phyloP scores from a whole-genome alignment of 1,140 invertebrate genomes.

The Oppia nitens region DNA sequence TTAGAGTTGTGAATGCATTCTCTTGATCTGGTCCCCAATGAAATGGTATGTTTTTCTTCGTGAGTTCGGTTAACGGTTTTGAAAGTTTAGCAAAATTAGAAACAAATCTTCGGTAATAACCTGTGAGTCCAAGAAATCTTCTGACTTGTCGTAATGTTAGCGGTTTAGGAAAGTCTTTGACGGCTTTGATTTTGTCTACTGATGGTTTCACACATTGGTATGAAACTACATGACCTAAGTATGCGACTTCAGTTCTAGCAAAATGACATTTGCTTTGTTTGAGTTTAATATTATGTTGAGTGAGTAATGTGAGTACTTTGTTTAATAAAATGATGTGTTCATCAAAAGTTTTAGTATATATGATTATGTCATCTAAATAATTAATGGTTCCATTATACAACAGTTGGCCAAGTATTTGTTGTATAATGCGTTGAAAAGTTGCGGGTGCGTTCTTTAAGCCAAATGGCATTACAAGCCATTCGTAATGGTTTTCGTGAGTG shows the following conservation, averaged over 20 bases:
- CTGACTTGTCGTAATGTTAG: constrained; percentile 27
- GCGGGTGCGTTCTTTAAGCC: constrained; percentile 13
- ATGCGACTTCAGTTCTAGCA: constrained; percentile 11
- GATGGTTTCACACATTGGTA: constrained; percentile 2
- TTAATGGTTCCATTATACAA: background rate
- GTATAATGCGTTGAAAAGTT: constrained; percentile 17
- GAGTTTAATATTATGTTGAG: constrained; percentile 17
- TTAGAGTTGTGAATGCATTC: background rate
- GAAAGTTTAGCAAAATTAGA: constrained; percentile 1
- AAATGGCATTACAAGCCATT: constrained; percentile 15
- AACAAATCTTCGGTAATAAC: too few relatives aligned
- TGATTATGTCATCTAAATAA: constrained; percentile 14
- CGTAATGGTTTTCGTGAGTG: constrained; percentile 9
- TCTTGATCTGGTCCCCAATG: constrained; percentile 8
- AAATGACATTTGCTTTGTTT: constrained; percentile 20
- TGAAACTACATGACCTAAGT: constrained; percentile 18
- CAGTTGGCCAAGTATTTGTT: constrained; percentile 5
- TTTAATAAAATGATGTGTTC: constrained; percentile 13
- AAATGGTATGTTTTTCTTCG: constrained; percentile 14
- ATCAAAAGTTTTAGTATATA: constrained; percentile 16
- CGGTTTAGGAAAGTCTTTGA: too few relatives aligned
- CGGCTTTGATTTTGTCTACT: too few relatives aligned
- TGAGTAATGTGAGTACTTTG: constrained; percentile 8
- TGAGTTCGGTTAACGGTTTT: constrained; percentile 11
- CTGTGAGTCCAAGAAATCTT: too few relatives aligned